Conservation (phyloP, 2,113 vertebrate genomes). For the Callithrix jacchus region DNA sequence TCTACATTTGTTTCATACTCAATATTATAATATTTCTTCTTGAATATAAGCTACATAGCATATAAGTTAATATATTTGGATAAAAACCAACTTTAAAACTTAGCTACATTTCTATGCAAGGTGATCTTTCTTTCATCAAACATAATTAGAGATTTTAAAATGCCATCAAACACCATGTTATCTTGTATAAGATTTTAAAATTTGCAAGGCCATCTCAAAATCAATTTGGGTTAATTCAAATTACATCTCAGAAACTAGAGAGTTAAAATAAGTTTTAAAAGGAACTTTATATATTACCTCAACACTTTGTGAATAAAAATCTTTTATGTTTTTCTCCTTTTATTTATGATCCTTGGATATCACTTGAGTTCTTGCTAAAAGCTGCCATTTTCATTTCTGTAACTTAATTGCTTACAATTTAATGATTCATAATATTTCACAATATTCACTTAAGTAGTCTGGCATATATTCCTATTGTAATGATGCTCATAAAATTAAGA, state of each 20-base stretch:
- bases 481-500: not conserved
- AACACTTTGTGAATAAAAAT: not conserved
- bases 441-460: constrained; percentile 7
- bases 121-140: constrained; percentile 5
- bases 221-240: constrained; percentile 27
- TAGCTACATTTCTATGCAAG: constrained; percentile 30
- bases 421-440: constrained; percentile 11
- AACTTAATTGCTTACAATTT: not conserved
- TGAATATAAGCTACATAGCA: not conserved
- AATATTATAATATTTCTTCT: constrained; percentile 13
- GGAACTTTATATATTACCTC: not conserved
- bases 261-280: not conserved
- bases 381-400: constrained; percentile 33
- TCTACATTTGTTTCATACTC: not conserved
- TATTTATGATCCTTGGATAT: not conserved
- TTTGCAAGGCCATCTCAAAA: not conserved
- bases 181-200: not conserved
- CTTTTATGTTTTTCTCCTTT: not conserved
- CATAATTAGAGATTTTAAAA: constrained; percentile 27
- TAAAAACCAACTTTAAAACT: constrained; percentile 16
- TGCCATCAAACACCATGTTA: not conserved
- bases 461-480: not conserved
- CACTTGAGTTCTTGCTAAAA: constrained; percentile 40
- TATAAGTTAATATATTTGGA: constrained; percentile 1
- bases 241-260: constrained; percentile 30